Percentiles rank a stretch among this genome's conserved stretches.
Conservation (phyloP, 2,113 vertebrate genomes). For the Oostethus manadensis region DNA sequence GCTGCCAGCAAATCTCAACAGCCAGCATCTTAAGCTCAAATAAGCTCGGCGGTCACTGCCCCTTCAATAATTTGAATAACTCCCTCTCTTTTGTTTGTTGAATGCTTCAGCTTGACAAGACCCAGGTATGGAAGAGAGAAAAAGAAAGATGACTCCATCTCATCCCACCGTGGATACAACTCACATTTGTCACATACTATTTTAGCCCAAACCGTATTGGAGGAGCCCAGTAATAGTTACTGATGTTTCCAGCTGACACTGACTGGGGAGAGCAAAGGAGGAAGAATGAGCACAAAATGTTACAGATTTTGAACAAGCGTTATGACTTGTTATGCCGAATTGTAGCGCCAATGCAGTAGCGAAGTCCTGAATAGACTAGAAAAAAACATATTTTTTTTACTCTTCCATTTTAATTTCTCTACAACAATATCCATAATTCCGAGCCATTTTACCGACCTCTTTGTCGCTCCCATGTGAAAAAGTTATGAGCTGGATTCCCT, state of each 20-base stretch:
- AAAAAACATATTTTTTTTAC: too few species aligned
- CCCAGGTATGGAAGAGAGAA: conserved; percentile 5
- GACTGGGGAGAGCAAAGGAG: conserved; percentile 11
- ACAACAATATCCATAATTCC: conserved; percentile 58
- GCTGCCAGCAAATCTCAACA: conserved; percentile 49
- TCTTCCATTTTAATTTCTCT: conserved; percentile 48
- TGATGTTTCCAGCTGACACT: conserved; percentile 37
- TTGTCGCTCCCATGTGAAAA: conserved; percentile 57
- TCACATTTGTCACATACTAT: conserved; percentile 18
- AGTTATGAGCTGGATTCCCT: conserved; percentile 52
- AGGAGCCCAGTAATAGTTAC: conserved; percentile 36
- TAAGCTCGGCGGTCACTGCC: conserved; percentile 54
- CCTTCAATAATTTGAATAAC: conserved; percentile 43
- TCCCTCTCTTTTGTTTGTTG: conserved; percentile 40
- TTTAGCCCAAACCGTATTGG: conserved; percentile 36
- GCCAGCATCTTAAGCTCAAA: conserved; percentile 56
- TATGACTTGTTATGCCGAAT: conserved; percentile 49
- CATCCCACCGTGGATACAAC: conserved; percentile 12
- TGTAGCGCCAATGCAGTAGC: conserved; percentile 48
- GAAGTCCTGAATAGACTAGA: conserved; percentile 37
- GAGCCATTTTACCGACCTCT: conserved; percentile 28
- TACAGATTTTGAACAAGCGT: conserved; percentile 44
- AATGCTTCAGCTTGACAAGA: conserved; percentile 21
- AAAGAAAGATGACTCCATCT: conserved; percentile 7
- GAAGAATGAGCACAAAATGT: conserved; percentile 37